Base-by-base conservation (phyloP, 1,140 invertebrate genomes). In the Heliconius himera region DNA sequence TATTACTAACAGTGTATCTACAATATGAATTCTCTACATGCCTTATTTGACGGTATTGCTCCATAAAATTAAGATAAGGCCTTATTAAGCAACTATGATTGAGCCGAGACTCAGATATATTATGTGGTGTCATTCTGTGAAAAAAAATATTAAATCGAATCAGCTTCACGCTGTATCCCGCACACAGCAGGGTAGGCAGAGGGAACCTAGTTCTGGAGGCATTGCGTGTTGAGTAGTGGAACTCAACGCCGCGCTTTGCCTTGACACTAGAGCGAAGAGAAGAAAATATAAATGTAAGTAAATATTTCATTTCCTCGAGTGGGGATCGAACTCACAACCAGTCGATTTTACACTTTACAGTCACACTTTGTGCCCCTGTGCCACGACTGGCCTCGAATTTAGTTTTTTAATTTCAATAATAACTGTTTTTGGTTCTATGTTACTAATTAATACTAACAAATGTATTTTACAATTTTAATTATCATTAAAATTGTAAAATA, bases 41-140 rank as follows among this genome's bases (percentile, higher is more conserved):
- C 73, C 73, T 79, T 70, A 79, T 71, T 66, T 54, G 70, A 70
- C 36, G 76, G 22, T 77, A 36, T 77, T 77, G 76, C 70, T 72
- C 76, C 71, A 77, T 77, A 77, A 33, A 49, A 77, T 77, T 77
- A 49, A 77, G 26, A 71, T 71, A 77, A 20, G 54, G 5, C 33
- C 36, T 33, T 26, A 46, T 77, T 77, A 46, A 54, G 76, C 29
- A 72, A 77, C 29, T 22, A n/a, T 76, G n/a, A 56, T 56, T 56
- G n/a, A 56, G 36, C 46, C 16, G 41, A 71, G 26, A 51, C 26
- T 29, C 8, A 18, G 46, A 72, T 77, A 72, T 54, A 38, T 72
- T 77, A 71, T 72, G 6, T 54, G 18, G 26, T 26, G 26, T 26
- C 26, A 41, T 72, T 3, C 29, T 72, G 36, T 38, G 2, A 11